Percentiles rank a stretch among this genome's conserved stretches.
Evolutionary conservation across 2,113 vertebrate genomes (phyloP).

Genomic region (Sinocyclocheilus grahami): DNA sequence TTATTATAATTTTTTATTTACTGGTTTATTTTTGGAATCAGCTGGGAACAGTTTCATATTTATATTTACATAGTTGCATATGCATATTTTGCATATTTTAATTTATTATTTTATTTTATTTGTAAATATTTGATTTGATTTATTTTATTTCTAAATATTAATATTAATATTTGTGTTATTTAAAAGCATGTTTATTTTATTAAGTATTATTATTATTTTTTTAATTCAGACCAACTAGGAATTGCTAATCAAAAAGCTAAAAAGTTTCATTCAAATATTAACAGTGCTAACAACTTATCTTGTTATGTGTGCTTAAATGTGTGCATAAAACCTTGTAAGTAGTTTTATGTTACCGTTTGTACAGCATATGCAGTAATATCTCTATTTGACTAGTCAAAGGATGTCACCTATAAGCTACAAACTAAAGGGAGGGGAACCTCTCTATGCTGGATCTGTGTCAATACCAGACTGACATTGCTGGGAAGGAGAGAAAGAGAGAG

Average conservation of each 20-base stretch:
- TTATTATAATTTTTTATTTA: no score
- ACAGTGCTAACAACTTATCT: no score
- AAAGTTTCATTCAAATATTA: neutral
- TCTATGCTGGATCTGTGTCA: neutral
- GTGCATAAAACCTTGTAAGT: neutral
- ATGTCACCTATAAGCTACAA: neutral
- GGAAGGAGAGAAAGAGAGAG: neutral
- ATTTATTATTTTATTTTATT: no score
- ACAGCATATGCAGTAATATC: neutral
- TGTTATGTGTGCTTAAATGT: no score
- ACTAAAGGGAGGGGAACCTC: neutral
- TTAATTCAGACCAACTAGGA: no score
- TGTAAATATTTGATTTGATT: no score
- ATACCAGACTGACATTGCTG: neutral
- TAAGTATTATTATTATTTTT: no score
- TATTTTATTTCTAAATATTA: neutral
- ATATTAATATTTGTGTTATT: neutral
- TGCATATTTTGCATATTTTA: no score
- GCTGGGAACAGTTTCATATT: no score
- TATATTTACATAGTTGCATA: no score
- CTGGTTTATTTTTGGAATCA: no score
- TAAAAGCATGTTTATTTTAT: neutral
- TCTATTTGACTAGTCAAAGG: neutral
- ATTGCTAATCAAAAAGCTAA: neutral
- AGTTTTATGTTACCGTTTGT: neutral